phyloP scores from a whole-genome alignment of 1,140 invertebrate genomes.

The Phymorhynchus buccinoides region DNA sequence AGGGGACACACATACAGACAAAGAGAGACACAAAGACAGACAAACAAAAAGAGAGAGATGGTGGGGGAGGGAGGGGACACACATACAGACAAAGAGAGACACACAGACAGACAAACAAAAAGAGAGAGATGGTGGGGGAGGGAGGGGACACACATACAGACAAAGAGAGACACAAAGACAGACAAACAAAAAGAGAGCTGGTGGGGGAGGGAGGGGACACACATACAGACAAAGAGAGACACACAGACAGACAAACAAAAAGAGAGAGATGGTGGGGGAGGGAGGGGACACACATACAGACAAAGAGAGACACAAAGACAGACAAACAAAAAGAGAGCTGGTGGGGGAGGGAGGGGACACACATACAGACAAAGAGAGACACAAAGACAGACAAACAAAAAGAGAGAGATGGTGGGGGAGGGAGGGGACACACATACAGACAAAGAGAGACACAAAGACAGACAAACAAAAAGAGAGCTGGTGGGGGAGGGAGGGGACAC shows the following conservation, averaged over 20 bases:
- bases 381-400: not conserved
- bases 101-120: not conserved
- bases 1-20: too few species aligned
- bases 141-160: too few species aligned
- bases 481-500: constrained; percentile 13
- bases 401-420: not conserved
- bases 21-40: not conserved
- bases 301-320: not conserved
- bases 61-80: constrained; percentile 14
- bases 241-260: not conserved
- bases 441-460: not conserved
- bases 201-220: too few species aligned
- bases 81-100: not conserved
- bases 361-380: not conserved
- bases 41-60: constrained; percentile 20
- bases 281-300: not conserved
- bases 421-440: too few species aligned
- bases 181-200: not conserved
- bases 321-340: not conserved
- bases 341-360: too few species aligned
- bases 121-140: too few species aligned
- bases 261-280: constrained; percentile 24
- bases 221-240: too few species aligned
- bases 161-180: not conserved
- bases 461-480: constrained; percentile 15